Evolutionary conservation across 2,888 invertebrate species (phyloP), one percentile per base, ranked within the genome.

Genomic region (Ectemnius cavifrons): DNA sequence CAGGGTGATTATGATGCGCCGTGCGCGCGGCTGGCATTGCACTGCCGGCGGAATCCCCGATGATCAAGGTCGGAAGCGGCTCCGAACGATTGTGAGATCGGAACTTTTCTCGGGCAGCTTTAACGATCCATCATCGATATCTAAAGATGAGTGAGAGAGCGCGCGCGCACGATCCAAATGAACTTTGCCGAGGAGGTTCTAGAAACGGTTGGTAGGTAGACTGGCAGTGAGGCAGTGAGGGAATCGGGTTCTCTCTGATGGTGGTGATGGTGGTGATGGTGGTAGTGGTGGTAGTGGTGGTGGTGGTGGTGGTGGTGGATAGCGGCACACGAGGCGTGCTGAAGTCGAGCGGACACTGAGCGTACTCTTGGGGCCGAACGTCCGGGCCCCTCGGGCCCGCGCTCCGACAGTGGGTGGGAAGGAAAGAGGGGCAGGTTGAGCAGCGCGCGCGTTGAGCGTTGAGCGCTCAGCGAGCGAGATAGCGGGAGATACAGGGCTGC

Each of bases 321-420:
- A 52, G n/a, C 52, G 52, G 52, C 14, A 37, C 37, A 52, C 52
- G 81, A 84, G 84, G 83, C 84, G 84, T 84, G 85, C 84, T 82
- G 82, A 85, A 82, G 87, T 84, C 82, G 86, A 86, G 84, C 86
- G 84, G 84, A 84, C 78, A 88, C 88, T 88, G 88, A 87, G 84
- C 82, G 76, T 76, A 73, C 52, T 52, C 37, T 37, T 37, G 37
- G 16, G 16, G 14, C 78, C 65, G 77, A 73, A 73, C 62, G 71
- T 71, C 63, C 59, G 76, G 82, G 81, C 64, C 80, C 79, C 78
- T 63, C 75, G 80, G 74, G 82, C 16, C 52, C 52, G 52, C 52
- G 16, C 52, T 52, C 52, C 52, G 16, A 52, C 16, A 16, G n/a
- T 52, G 52, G 52, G n/a, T 78, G 72, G 77, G n/a, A 78, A 73